Evolutionary conservation across 2,113 vertebrate genomes (phyloP), one percentile per base, ranked within the genome.

Genomic region (Naja naja): DNA sequence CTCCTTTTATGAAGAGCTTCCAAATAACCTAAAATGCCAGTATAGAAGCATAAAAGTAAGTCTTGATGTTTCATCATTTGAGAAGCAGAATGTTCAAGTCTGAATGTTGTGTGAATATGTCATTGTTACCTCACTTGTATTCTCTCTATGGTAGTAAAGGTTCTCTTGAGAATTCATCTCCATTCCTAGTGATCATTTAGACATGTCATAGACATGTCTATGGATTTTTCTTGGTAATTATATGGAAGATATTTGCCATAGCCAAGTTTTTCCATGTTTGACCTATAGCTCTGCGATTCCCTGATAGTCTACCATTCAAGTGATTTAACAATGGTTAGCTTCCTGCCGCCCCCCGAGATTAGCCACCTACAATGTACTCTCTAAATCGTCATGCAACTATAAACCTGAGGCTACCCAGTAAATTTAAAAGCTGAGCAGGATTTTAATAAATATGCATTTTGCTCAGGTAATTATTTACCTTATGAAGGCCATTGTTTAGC

Each of bases 311-410:
- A 39, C 74, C 3, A 43, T 43, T 39, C 18, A 8, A 43, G 18
- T 81, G 34, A 43, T 43, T 81, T 81, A 81, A 81, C 34, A 22
- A 39, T 43, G 18, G n/a, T 43, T 43, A 22, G 7, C 74, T 81
- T 81, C 16, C 11, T 0, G 1, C 3, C 3, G 1, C 6, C 0
- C 18, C 69, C 34, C 1, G 7, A 43, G 18, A 22, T 81, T 43
- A 81, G 74, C 39, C 74, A 22, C 7, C 7, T 81, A 81, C 3
- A 43, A 81, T 81, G 34, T 43, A 81, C 18, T 43, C 74, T 43
- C 34, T 43, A 81, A 81, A 18, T 81, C 0, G 0, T 43, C 6
- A 6, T 45, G 11, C 53, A 85, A 20, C 6, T 56, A 18, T 56
- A 56, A 54, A 16, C 18, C 87, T 53, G n/a, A 88, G 6, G n/a